Conservation (phyloP, 2,113 vertebrate genomes). For the Lepidothrix coronata region DNA sequence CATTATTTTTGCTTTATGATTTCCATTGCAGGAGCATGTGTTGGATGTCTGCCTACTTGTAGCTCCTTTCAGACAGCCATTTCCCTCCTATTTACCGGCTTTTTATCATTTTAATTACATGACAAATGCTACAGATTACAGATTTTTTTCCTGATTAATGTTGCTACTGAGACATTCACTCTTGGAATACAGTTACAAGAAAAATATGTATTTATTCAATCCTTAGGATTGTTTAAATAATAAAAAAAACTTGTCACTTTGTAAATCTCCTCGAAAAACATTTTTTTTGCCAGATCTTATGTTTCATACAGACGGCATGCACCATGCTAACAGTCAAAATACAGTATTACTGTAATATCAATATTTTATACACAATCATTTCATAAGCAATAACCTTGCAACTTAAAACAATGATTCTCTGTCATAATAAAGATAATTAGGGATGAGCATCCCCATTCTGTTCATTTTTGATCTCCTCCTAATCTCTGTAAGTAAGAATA, state of each 20-base stretch:
- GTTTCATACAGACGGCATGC: conserved; percentile 58
- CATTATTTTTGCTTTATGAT: background rate
- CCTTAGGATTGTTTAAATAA: conserved; percentile 53
- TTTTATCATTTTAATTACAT: conserved; percentile 54
- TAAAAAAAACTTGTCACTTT: conserved; percentile 39
- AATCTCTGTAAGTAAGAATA: conserved; percentile 35
- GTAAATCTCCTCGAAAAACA: conserved; percentile 48
- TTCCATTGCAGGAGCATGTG: background rate
- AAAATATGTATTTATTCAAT: conserved; percentile 52
- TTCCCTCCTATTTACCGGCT: conserved; percentile 17
- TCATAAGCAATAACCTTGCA: conserved; percentile 46
- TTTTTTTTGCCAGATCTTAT: conserved; percentile 66
- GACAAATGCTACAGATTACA: conserved; percentile 56
- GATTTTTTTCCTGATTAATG: conserved; percentile 49
- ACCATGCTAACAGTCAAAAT: conserved; percentile 67
- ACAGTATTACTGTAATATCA: conserved; percentile 47
- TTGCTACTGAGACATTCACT: conserved; percentile 18
- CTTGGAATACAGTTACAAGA: conserved; percentile 48
- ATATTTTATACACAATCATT: conserved; percentile 57
- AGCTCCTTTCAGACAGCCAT: conserved; percentile 18
- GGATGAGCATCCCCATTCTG: conserved; percentile 21
- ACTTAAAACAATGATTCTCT: conserved; percentile 59
- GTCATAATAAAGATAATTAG: conserved; percentile 65
- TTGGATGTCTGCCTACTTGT: conserved; percentile 38
- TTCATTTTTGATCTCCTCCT: conserved; percentile 18